Conservation (phyloP, 2,888 invertebrate species). For the Chromoteleia sp. region DNA sequence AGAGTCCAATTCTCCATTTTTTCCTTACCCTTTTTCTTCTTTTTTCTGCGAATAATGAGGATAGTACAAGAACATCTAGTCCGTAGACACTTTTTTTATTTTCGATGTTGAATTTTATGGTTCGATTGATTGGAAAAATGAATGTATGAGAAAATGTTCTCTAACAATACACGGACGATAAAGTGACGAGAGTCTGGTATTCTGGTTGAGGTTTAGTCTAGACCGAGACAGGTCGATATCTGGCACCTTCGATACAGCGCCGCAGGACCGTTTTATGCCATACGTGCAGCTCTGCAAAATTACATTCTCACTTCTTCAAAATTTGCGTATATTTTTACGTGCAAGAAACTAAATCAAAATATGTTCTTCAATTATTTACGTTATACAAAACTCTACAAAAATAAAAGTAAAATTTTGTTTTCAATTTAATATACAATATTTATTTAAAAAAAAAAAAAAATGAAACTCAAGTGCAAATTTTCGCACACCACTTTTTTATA, state of each 20-base stretch:
- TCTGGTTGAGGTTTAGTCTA: slow-evolving; percentile 76
- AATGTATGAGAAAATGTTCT: slow-evolving; percentile 37
- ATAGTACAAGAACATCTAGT: not conserved
- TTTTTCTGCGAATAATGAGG: no score
- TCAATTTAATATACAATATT: no score
- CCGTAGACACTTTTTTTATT: slow-evolving; percentile 6
- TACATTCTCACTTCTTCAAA: slow-evolving; percentile 46
- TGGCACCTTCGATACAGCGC: slow-evolving; percentile 74
- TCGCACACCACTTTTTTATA: no score
- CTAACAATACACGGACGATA: slow-evolving; percentile 55
- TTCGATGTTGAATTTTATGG: slow-evolving; percentile 36
- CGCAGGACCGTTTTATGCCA: slow-evolving; percentile 60
- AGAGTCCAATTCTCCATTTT: no score
- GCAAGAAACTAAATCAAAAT: not conserved
- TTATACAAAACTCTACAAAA: no score
- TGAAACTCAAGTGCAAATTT: no score
- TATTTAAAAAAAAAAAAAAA: no score
- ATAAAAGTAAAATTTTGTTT: no score
- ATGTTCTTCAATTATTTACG: not conserved
- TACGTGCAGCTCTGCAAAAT: slow-evolving; percentile 34
- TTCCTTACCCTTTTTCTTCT: no score
- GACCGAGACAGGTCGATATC: slow-evolving; percentile 81
- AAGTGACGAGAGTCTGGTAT: slow-evolving; percentile 65
- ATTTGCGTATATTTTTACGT: slow-evolving; percentile 16
- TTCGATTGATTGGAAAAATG: slow-evolving; percentile 58